Evolutionary conservation across 2,797 vertebrate species (phyloP), one percentile per base, ranked within the genome.

Genomic region (Phalanger gymnotis): DNA sequence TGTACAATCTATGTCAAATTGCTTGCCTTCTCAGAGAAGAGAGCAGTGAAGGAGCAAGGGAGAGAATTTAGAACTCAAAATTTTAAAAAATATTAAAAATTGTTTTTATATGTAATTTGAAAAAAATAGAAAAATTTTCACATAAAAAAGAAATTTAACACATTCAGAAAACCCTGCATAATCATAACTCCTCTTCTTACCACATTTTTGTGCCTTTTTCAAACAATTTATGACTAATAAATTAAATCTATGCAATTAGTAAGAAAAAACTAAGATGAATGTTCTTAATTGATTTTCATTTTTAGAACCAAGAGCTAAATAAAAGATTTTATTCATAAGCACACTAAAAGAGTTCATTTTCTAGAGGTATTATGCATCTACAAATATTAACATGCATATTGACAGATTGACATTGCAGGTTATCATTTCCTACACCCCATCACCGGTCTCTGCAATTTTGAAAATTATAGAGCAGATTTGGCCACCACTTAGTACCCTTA

Each of bases 181-280:
- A 97, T 97, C 93, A 94, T 27, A 91, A 47, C 81, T 40, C 25
- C 57, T 56, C 91, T 92, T 94, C 56, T 87, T 27, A 51, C 94
- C 58, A 97, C 90, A 92, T 93, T 95, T 96, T 96, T 95, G 96
- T 92, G 47, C 91, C 94, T 96, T 95, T 53, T 94, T 81, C 94
- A 97, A 96, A 97, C 92, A 97, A 95, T 95, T 94, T 97, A 97
- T 27, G 96, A 93, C 93, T 97, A 96, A 97, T 81, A 90, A 90
- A 53, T 28, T 34, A 54, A 90, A 53, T 90, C 11, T 54, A 14
- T 31, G 52, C 13, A 22, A 6, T 54, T 90, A 53, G 30, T 53
- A 53, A n/a, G 28, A 54, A 90, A 47, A 52, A 90, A 30, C 19
- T 90, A 90, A 90, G 13, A 27, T 90, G 90, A 53, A 90, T 54